phyloP scores from a whole-genome alignment of 2,888 invertebrate genomes.

The Melipona bicolor region DNA sequence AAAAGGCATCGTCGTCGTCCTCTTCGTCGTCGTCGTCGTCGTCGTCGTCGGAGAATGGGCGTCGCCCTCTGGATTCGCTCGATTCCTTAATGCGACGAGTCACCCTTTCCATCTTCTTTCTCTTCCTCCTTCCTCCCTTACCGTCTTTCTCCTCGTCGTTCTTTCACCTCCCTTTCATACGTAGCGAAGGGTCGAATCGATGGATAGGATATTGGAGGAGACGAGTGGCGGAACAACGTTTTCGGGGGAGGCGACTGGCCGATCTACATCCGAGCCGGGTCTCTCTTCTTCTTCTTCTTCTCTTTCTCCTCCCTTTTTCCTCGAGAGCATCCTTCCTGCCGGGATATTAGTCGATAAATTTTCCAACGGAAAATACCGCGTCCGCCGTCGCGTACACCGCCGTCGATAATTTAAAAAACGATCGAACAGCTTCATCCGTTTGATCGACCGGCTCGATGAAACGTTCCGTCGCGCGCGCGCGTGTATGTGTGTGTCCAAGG shows the following conservation, averaged over 20 bases:
- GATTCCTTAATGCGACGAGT: conserved; percentile 64
- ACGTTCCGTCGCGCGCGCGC: background rate
- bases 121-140: conserved; percentile 8
- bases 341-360: conserved; percentile 77
- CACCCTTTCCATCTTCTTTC: conserved; percentile 21
- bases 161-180: conserved; percentile 6
- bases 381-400: conserved; percentile 26
- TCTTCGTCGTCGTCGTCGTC: conserved; percentile 37
- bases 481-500: background rate
- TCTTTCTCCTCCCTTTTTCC: background rate
- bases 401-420: conserved; percentile 75
- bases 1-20: conserved; percentile 66
- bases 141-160: background rate
- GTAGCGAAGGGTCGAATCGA: conserved; percentile 36
- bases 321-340: conserved; percentile 19
- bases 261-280: conserved; percentile 60
- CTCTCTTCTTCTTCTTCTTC: background rate
- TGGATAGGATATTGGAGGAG: conserved; percentile 26
- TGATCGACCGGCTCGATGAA: conserved; percentile 36
- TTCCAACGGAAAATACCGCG: conserved; percentile 41
- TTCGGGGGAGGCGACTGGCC: conserved; percentile 56
- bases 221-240: conserved; percentile 35
- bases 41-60: conserved; percentile 50
- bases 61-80: conserved; percentile 59
- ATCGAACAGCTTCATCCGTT: conserved; percentile 75